Evolutionary conservation across 2,888 invertebrate genomes (phyloP).

Genomic region (Volucella zonaria): DNA sequence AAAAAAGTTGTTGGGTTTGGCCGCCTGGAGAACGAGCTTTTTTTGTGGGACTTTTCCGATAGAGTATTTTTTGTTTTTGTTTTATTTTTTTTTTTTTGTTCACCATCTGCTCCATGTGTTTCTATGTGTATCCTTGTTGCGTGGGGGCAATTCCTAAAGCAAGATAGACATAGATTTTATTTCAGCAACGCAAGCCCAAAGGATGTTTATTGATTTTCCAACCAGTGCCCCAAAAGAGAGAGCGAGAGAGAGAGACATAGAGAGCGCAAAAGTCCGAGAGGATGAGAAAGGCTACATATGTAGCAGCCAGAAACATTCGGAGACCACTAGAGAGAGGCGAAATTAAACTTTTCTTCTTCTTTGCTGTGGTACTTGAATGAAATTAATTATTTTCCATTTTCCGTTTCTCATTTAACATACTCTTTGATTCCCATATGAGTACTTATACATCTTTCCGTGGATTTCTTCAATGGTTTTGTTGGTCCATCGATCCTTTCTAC

Average conservation of each 20-base stretch:
- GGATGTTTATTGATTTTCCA: conserved; percentile 53
- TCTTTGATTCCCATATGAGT: background rate
- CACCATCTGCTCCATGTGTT: background rate
- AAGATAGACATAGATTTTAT: conserved; percentile 19
- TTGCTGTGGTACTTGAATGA: conserved; percentile 26
- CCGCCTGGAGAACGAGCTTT: conserved; percentile 62
- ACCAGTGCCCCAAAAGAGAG: background rate
- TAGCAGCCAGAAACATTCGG: no score
- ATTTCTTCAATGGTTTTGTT: background rate
- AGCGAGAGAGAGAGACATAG: background rate
- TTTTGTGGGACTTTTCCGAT: background rate
- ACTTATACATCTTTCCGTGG: conserved; percentile 10
- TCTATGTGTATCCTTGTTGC: conserved; percentile 40
- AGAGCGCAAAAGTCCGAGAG: no score
- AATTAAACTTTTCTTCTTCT: conserved; percentile 5
- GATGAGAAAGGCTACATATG: no score
- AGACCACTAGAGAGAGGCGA: no score
- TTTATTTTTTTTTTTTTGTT: no score
- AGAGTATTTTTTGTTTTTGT: no score
- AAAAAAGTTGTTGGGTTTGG: conserved; percentile 52
- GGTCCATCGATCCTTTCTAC: conserved; percentile 39
- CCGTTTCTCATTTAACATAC: background rate
- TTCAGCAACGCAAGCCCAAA: conserved; percentile 38
- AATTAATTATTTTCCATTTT: conserved; percentile 31
- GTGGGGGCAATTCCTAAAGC: conserved; percentile 23